Conservation (phyloP, 2,113 vertebrate species). For the Oreochromis niloticus region DNA sequence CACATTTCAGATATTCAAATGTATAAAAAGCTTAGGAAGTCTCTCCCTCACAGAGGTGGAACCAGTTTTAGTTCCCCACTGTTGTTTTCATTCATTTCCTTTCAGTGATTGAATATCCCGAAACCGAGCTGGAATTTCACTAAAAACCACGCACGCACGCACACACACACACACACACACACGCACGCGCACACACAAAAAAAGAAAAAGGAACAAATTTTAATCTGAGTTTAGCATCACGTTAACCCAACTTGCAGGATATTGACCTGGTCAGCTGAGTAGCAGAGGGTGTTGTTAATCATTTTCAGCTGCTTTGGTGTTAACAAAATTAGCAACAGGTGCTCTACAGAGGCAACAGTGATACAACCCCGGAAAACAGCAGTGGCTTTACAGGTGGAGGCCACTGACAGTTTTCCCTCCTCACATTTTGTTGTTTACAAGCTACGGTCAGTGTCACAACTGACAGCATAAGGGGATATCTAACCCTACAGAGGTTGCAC, state of each 20-base stretch:
- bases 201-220: neutral
- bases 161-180: neutral
- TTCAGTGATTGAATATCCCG: neutral
- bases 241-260: neutral
- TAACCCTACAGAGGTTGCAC: neutral
- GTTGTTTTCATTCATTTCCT: neutral
- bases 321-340: neutral
- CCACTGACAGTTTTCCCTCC: neutral
- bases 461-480: neutral
- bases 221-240: rapidly evolving
- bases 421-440: neutral
- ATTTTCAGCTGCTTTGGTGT: neutral
- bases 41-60: neutral
- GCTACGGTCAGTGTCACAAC: neutral
- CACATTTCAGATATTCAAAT: neutral
- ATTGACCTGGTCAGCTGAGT: neutral
- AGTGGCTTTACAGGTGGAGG: neutral
- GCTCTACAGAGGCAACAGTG: neutral
- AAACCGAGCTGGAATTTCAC: neutral
- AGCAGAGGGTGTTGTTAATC: neutral
- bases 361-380: rapidly evolving
- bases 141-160: neutral
- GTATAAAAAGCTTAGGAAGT: neutral
- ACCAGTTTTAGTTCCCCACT: neutral
- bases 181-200: neutral